These are phyloP conservation scores for Heliconius cydno DNA, from an alignment of 2,888 invertebrate species.

Conservation along the genomic window DNA sequence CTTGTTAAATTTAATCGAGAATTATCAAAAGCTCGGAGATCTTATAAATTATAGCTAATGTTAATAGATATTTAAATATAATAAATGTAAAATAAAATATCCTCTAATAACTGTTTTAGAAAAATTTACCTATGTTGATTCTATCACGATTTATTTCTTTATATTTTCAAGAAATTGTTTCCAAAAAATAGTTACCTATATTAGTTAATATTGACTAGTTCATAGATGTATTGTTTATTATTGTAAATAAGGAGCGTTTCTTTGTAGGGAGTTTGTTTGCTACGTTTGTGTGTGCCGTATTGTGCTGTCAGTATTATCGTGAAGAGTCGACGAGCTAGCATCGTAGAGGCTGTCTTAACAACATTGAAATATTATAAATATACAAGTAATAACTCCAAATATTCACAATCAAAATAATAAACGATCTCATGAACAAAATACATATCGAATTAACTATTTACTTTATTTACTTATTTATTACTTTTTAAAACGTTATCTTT, in stretches of 20 bases:
- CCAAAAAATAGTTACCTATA: conserved; percentile 52
- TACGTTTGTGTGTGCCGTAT: conserved; percentile 76
- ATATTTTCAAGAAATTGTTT: conserved; percentile 66
- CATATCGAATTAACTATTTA: not conserved
- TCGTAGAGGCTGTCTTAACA: conserved; percentile 48
- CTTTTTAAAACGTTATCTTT: not conserved
- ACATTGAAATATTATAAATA: not conserved
- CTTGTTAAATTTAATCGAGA: conserved; percentile 79
- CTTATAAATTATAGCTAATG: conserved; percentile 82
- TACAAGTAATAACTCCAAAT: not conserved
- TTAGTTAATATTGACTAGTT: conserved; percentile 66
- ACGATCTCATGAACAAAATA: not conserved
- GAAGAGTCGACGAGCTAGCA: conserved; percentile 58
- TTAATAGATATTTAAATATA: conserved; percentile 80
- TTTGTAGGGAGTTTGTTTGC: conserved; percentile 74
- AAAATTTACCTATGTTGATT: conserved; percentile 82
- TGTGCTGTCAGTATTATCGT: conserved; percentile 54
- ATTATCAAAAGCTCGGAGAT: conserved; percentile 80
- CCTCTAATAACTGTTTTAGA: conserved; percentile 81
- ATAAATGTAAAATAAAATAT: conserved; percentile 77
- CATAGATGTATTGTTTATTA: conserved; percentile 62
- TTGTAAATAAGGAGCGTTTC: conserved; percentile 74
- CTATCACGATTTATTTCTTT: conserved; percentile 74
- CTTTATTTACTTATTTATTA: not conserved
- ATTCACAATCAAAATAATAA: not conserved